Percentiles rank a stretch among this genome's conserved stretches.
These are phyloP conservation scores for Plecturocebus donacophilus DNA, from an alignment of 2,113 vertebrate genomes.

Conservation along the genomic window DNA sequence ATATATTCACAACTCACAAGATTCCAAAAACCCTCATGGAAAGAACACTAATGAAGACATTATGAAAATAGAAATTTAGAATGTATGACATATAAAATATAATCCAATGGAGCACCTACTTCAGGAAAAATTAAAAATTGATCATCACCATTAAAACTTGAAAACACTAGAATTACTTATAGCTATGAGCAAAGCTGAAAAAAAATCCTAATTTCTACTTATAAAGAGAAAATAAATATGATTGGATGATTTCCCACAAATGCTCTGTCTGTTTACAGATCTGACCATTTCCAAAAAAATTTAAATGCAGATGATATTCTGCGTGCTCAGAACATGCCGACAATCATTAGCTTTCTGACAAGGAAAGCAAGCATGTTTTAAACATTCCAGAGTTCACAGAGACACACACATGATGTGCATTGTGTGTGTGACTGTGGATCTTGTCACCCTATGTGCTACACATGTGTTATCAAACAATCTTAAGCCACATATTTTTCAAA, in stretches of 20 bases:
- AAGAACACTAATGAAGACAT: background rate
- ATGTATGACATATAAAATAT: background rate
- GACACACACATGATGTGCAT: rapidly evolving
- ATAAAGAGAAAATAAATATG: background rate
- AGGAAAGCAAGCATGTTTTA: background rate
- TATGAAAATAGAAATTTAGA: background rate
- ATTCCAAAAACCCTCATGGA: background rate
- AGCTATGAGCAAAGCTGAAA: background rate
- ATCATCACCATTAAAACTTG: background rate
- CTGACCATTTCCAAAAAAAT: background rate
- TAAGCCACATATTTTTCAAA: background rate
- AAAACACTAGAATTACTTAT: background rate
- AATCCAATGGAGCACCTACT: background rate
- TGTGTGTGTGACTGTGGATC: rapidly evolving
- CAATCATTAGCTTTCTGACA: background rate
- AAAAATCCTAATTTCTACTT: background rate
- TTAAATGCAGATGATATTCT: rapidly evolving
- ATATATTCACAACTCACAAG: background rate
- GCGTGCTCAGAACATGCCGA: no score
- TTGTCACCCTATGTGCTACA: no score
- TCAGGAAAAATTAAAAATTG: background rate
- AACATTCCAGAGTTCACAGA: rapidly evolving
- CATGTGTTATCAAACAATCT: background rate
- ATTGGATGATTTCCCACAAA: background rate
- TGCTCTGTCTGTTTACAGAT: background rate